Evolutionary conservation across 2,888 invertebrate genomes (phyloP).

Genomic region (Tortrix viridana): DNA sequence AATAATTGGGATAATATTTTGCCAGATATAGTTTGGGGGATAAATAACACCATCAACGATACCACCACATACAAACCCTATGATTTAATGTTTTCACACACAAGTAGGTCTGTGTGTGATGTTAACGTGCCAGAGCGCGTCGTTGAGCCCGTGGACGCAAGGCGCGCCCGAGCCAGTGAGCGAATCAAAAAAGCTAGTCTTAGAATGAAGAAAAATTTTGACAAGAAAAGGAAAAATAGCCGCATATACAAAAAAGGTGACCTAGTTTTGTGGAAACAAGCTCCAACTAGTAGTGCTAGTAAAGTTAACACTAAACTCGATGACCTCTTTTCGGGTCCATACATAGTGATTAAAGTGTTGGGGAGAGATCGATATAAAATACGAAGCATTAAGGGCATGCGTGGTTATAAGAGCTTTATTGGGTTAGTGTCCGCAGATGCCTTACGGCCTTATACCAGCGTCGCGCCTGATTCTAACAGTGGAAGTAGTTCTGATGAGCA

Average conservation of each 20-base stretch:
- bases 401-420: slow-evolving; percentile 39
- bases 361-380: slow-evolving; percentile 39
- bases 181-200: slow-evolving; percentile 1
- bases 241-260: slow-evolving; percentile 25
- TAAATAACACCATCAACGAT: not conserved
- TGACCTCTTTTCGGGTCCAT: slow-evolving; percentile 37
- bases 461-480: slow-evolving; percentile 13
- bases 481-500: slow-evolving; percentile 15
- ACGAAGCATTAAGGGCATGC: slow-evolving; percentile 36
- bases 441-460: slow-evolving; percentile 34
- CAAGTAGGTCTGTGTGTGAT: slow-evolving; percentile 5
- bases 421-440: slow-evolving; percentile 38
- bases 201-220: slow-evolving; percentile 13
- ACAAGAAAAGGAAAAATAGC: slow-evolving; percentile 5
- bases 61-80: slow-evolving; percentile 7
- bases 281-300: not conserved
- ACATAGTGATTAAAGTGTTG: slow-evolving; percentile 33
- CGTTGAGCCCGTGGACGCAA: not conserved
- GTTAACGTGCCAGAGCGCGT: not conserved
- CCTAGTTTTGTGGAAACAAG: slow-evolving; percentile 13
- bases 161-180: not conserved
- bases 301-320: slow-evolving; percentile 40
- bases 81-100: slow-evolving; percentile 19
- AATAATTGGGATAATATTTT: slow-evolving; percentile 16
- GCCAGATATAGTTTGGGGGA: slow-evolving; percentile 5